Conservation (phyloP, 1,140 invertebrate species). For the Wiebesia pumilae region DNA sequence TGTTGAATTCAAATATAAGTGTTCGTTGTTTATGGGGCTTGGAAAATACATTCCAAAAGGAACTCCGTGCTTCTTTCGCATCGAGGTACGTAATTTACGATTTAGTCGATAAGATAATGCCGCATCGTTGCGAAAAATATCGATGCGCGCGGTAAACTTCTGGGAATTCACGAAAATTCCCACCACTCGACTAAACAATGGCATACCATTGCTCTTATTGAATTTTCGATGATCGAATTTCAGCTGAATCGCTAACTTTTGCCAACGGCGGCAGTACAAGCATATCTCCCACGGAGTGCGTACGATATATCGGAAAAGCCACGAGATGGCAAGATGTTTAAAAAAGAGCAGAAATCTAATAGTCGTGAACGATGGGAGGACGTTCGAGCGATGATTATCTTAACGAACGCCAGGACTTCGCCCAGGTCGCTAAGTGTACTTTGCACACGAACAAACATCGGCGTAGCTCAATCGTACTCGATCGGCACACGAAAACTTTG, state of each 20-base stretch:
- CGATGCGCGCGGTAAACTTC: not conserved
- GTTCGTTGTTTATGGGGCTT: not conserved
- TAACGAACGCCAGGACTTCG: too few relatives aligned
- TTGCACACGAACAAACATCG: too few relatives aligned
- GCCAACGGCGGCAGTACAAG: too few relatives aligned
- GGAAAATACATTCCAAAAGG: not conserved
- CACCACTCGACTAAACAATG: not conserved
- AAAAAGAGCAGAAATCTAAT: too few relatives aligned
- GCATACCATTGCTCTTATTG: not conserved
- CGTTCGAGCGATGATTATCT: too few relatives aligned
- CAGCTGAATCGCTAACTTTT: not conserved
- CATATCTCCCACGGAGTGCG: not conserved
- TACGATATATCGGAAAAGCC: not conserved
- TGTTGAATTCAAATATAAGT: constrained; percentile 18
- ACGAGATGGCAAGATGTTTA: too few relatives aligned
- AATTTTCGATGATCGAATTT: constrained; percentile 7
- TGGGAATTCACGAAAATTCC: constrained; percentile 11
- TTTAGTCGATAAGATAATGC: not conserved
- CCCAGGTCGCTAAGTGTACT: not conserved
- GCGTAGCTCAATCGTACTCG: not conserved
- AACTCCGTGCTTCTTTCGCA: not conserved
- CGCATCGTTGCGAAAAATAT: not conserved
- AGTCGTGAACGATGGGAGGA: not conserved
- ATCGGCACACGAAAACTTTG: not conserved
- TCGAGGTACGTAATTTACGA: not conserved